phyloP scores from a whole-genome alignment of 2,113 vertebrate genomes.

The Sphyrna mokarran region DNA sequence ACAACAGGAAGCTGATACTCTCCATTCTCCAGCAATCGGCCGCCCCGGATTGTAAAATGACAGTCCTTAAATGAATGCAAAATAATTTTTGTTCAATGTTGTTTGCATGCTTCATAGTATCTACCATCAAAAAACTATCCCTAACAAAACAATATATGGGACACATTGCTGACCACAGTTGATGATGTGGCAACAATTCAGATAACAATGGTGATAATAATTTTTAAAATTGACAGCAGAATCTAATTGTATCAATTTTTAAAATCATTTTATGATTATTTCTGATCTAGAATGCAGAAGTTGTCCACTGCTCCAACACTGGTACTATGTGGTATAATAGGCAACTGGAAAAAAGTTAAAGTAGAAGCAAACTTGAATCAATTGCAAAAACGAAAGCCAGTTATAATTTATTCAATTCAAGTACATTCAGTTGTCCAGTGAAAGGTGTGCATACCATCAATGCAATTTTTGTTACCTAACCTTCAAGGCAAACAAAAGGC shows the following conservation, averaged over 20 bases:
- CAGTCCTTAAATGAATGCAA: constrained; percentile 70
- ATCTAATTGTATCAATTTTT: background rate
- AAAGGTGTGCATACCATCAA: background rate
- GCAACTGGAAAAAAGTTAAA: background rate
- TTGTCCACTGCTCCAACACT: background rate
- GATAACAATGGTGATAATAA: background rate
- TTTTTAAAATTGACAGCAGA: background rate
- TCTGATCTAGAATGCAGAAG: background rate
- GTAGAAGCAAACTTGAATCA: background rate
- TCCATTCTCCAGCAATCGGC: constrained; percentile 69
- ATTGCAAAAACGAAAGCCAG: background rate
- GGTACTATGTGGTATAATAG: background rate
- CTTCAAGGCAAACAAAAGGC: background rate
- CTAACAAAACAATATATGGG: background rate
- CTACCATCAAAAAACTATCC: background rate
- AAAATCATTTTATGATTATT: background rate
- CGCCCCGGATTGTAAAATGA: constrained; percentile 93
- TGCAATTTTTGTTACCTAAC: background rate
- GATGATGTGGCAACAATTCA: background rate
- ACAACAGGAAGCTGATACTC: constrained; percentile 90
- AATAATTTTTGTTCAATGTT: background rate
- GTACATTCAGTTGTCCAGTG: background rate
- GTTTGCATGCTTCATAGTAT: background rate
- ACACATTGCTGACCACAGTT: too few relatives aligned
- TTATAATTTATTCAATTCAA: background rate